Conservation (phyloP, 1,140 invertebrate genomes). For the Wiebesia pumilae region DNA sequence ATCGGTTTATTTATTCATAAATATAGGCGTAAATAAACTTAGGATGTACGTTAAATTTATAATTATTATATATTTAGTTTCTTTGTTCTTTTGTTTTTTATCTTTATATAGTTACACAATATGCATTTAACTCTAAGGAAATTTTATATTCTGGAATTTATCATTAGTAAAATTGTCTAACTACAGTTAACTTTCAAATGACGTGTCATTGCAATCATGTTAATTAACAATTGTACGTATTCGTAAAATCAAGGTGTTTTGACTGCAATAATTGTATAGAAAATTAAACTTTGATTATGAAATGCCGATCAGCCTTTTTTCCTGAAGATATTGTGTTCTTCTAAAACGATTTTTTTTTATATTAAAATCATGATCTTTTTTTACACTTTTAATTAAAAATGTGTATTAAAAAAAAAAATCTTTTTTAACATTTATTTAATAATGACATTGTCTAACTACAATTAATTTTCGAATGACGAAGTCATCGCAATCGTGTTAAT, state of each 20-base stretch:
- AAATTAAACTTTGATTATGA: conserved; percentile 24
- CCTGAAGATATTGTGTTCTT: not conserved
- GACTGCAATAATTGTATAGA: not conserved
- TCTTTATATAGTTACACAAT: not conserved
- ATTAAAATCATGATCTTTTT: conserved; percentile 20
- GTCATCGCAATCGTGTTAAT: not conserved
- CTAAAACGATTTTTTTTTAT: not conserved
- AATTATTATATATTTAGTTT: not conserved
- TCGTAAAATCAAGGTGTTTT: not conserved
- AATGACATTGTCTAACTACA: no score
- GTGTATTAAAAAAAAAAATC: conserved; percentile 12
- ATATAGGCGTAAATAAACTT: not conserved
- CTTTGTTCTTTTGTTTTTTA: conserved; percentile 2
- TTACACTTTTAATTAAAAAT: conserved; percentile 32
- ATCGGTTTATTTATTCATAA: not conserved
- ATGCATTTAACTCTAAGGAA: not conserved
- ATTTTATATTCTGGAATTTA: not conserved
- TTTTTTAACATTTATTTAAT: conserved; percentile 3
- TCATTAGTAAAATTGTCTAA: not conserved
- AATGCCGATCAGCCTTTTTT: not conserved
- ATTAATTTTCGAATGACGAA: no score
- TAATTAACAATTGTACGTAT: conserved; percentile 8
- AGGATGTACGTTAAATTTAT: not conserved
- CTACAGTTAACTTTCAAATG: not conserved
- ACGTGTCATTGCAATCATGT: not conserved